Conservation (phyloP, 2,888 invertebrate genomes). For the Napeogenes inachia region DNA sequence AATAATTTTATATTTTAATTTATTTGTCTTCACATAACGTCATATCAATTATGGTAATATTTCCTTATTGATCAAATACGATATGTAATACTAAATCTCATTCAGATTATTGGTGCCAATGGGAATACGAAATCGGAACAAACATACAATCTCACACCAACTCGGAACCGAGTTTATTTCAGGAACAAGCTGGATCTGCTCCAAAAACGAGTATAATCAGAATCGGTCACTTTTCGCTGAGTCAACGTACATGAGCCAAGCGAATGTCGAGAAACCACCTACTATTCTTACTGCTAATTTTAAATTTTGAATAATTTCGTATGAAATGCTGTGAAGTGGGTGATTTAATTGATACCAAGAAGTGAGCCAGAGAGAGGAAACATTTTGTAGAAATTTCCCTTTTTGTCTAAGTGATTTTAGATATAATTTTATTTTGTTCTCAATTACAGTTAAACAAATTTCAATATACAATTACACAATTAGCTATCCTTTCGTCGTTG, state of each 20-base stretch:
- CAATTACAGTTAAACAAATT: too few species aligned
- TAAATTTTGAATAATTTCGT: constrained; percentile 15
- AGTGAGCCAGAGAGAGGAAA: not conserved
- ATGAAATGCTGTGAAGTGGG: constrained; percentile 15
- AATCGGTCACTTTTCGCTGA: constrained; percentile 71
- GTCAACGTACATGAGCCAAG: constrained; percentile 57
- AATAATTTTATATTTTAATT: too few species aligned
- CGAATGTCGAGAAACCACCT: constrained; percentile 26
- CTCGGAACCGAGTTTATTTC: constrained; percentile 66
- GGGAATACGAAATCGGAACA: constrained; percentile 41
- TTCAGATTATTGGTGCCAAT: constrained; percentile 21
- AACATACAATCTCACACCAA: constrained; percentile 57
- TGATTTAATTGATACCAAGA: constrained; percentile 12
- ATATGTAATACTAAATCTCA: too few species aligned
- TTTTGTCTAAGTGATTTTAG: too few species aligned
- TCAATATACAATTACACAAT: too few species aligned
- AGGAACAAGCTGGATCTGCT: constrained; percentile 70
- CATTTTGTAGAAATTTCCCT: too few species aligned
- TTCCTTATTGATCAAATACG: too few species aligned
- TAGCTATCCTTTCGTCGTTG: too few species aligned
- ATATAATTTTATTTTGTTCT: too few species aligned
- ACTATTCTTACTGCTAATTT: constrained; percentile 25
- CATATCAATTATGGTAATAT: too few species aligned
- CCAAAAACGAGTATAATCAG: constrained; percentile 64
- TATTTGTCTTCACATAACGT: too few species aligned